Evolutionary conservation across 92 coral and sea anemone genomes (phyloP).

Genomic region (Scolanthus callimorphus): DNA sequence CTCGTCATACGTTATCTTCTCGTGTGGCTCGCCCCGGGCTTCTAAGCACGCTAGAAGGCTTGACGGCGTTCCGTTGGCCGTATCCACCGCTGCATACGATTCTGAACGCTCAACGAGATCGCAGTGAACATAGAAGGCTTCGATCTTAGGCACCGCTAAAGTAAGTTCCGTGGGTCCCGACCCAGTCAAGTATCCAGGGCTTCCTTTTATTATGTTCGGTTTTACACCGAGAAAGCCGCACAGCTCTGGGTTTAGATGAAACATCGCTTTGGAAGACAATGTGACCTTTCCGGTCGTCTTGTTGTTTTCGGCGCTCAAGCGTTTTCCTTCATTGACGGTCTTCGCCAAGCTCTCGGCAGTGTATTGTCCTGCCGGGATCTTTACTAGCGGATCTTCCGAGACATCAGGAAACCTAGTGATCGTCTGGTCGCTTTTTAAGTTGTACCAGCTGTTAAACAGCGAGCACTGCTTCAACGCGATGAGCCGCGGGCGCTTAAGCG

Average conservation of each 20-base stretch:
- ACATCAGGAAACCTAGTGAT: not conserved
- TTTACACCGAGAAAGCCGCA: not conserved
- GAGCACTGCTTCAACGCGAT: slow-evolving; percentile 21
- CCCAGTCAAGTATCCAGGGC: not conserved
- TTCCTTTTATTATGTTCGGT: no score
- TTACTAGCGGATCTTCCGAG: not conserved
- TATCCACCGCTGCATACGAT: not conserved
- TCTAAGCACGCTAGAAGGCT: slow-evolving; percentile 3
- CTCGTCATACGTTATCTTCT: not conserved
- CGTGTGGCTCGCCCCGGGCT: slow-evolving; percentile 2
- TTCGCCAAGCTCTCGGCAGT: not conserved
- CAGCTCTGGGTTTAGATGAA: not conserved
- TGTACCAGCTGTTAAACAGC: slow-evolving; percentile 28
- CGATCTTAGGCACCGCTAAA: not conserved
- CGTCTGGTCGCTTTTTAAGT: not conserved
- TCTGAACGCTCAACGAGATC: not conserved
- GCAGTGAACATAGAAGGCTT: not conserved
- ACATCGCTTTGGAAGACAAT: not conserved
- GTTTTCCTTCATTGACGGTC: not conserved
- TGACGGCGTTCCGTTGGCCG: no score
- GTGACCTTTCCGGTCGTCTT: not conserved
- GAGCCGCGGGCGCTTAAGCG: slow-evolving; percentile 15
- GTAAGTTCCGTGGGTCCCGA: not conserved
- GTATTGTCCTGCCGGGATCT: not conserved
- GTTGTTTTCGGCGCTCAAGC: not conserved